A percentile compares a stretch with the other conserved stretches of the same genome.
phyloP scores from a whole-genome alignment of 2,113 vertebrate genomes.

The Sinocyclocheilus rhinocerous region DNA sequence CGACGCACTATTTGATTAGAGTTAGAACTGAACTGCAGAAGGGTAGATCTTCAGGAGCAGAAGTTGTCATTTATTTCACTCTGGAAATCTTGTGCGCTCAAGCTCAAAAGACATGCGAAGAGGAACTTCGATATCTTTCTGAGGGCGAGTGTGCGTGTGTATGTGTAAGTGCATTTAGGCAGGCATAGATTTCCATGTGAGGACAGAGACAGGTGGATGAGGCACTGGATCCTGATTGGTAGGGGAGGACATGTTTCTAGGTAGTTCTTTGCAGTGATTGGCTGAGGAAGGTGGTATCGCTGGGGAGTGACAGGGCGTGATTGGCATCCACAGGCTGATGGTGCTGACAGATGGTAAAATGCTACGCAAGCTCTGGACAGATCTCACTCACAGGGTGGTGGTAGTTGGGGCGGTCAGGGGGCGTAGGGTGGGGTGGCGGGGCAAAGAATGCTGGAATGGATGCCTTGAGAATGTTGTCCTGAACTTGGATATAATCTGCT shows the following conservation, averaged over 20 bases:
- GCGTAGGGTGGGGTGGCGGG: slow-evolving; percentile 17
- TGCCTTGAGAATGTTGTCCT: slow-evolving; percentile 17
- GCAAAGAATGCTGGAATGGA: slow-evolving; percentile 7
- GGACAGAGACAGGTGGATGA: slow-evolving; percentile 45
- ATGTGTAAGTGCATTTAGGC: not conserved
- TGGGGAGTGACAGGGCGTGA: slow-evolving; percentile 53
- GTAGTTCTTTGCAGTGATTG: slow-evolving; percentile 45
- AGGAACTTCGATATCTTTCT: slow-evolving; percentile 16
- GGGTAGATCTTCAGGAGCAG: not conserved
- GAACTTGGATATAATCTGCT: slow-evolving; percentile 6
- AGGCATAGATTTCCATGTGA: slow-evolving; percentile 49
- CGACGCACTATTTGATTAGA: not conserved
- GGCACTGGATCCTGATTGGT: slow-evolving; percentile 49
- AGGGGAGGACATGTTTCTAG: slow-evolving; percentile 27
- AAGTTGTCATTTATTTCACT: not conserved
- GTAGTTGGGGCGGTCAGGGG: slow-evolving; percentile 58
- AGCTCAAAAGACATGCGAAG: slow-evolving; percentile 5
- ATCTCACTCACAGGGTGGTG: slow-evolving; percentile 46
- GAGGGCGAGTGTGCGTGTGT: not conserved
- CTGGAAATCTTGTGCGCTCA: not conserved
- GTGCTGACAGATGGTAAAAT: slow-evolving; percentile 77
- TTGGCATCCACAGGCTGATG: slow-evolving; percentile 61
- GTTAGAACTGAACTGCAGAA: not conserved
- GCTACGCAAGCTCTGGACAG: slow-evolving; percentile 63
- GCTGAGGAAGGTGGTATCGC: slow-evolving; percentile 33